Evolutionary conservation across 2,113 vertebrate genomes (phyloP).

Genomic region (Hystrix brachyura): DNA sequence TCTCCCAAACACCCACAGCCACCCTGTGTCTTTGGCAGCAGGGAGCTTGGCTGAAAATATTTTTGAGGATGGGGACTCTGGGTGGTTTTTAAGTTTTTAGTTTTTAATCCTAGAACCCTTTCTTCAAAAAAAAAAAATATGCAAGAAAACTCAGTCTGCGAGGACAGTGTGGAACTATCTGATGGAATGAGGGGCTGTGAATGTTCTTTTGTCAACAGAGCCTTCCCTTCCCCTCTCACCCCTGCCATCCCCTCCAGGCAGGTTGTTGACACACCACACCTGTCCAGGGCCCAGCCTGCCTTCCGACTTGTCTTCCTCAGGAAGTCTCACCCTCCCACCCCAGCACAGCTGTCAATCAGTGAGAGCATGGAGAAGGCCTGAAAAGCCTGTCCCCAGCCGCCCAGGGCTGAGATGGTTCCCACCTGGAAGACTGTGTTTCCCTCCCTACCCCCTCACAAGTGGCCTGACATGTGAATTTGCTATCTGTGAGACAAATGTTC

Average conservation of each 20-base stretch:
- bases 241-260: neutral
- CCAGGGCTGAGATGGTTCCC: neutral
- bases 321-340: neutral
- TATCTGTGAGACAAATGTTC: slow-evolving; percentile 1
- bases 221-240: neutral
- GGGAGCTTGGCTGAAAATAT: neutral
- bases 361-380: neutral
- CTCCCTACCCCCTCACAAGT: neutral
- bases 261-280: neutral
- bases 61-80: neutral
- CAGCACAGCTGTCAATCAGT: neutral
- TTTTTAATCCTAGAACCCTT: neutral
- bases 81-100: neutral
- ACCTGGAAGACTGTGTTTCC: neutral
- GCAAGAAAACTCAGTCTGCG: neutral
- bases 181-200: too few species aligned
- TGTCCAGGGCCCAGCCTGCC: neutral
- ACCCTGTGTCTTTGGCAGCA: fast-evolving
- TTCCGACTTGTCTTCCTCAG: neutral
- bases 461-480: neutral
- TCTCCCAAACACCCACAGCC: too few species aligned
- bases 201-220: neutral
- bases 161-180: neutral
- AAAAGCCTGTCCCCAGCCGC: neutral
- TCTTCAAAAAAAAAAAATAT: neutral